Evolutionary conservation across 2,113 vertebrate species (phyloP).

Genomic region (Dendrocopos noguchii): DNA sequence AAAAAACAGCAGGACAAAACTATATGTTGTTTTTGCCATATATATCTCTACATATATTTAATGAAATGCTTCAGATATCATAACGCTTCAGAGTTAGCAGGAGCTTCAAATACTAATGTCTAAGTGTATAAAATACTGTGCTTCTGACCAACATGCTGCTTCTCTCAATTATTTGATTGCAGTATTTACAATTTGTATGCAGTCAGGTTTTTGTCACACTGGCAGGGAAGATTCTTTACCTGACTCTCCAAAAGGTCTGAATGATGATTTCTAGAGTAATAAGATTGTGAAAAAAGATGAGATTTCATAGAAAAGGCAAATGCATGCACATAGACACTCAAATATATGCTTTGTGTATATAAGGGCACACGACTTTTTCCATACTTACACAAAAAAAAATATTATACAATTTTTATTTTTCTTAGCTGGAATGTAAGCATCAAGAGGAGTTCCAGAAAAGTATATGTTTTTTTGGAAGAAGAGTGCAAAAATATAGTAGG

Average conservation of each 20-base stretch:
- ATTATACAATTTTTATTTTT: background rate
- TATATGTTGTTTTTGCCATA: background rate
- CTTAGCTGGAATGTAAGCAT: background rate
- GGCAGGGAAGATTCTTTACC: background rate
- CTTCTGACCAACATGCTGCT: background rate
- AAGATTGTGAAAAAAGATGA: background rate
- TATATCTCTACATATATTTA: background rate
- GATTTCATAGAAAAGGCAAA: background rate
- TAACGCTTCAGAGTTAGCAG: background rate
- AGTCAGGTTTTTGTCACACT: background rate
- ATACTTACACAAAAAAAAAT: background rate
- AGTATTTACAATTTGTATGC: background rate
- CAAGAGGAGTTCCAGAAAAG: background rate
- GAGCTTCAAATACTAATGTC: background rate
- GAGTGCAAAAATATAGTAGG: background rate
- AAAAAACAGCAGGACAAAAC: background rate
- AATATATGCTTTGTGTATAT: fast-evolving
- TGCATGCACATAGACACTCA: fast-evolving
- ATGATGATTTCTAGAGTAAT: background rate
- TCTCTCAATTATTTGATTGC: background rate
- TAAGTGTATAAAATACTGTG: background rate
- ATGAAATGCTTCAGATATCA: background rate
- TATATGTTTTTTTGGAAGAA: background rate
- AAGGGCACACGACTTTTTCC: fast-evolving
- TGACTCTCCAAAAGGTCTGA: background rate